A percentile compares a stretch with the other conserved stretches of the same genome.
Evolutionary conservation across 92 coral and sea anemone genomes (phyloP).

Genomic region (Metridium senile): DNA sequence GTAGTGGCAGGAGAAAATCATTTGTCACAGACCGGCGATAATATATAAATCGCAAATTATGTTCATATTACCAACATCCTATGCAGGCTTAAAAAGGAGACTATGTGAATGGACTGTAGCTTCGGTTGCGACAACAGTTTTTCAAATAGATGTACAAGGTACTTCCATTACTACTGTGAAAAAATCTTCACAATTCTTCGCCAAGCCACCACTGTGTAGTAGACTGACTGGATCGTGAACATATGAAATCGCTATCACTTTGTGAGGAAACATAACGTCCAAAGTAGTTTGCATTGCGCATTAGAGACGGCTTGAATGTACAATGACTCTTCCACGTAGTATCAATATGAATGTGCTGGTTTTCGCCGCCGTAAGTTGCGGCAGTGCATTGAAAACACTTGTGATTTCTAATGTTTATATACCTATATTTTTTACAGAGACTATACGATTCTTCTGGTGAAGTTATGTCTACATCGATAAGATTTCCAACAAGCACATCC

Average conservation of each 20-base stretch:
- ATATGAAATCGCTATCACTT: not conserved
- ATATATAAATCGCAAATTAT: no score
- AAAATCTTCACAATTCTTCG: not conserved
- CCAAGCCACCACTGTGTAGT: conserved; percentile 6
- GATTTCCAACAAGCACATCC: not conserved
- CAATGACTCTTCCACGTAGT: not conserved
- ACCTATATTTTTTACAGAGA: not conserved
- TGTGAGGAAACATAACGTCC: not conserved
- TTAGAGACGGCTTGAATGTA: not conserved
- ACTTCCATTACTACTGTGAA: no score
- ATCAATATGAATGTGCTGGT: not conserved
- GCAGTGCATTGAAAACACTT: not conserved
- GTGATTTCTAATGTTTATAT: not conserved
- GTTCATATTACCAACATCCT: no score
- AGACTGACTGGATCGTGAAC: not conserved
- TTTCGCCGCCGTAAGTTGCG: not conserved
- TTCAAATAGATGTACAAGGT: no score
- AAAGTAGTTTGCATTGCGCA: not conserved
- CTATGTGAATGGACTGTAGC: no score
- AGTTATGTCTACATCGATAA: not conserved
- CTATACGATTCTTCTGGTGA: not conserved
- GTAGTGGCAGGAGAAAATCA: no score
- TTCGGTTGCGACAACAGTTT: no score
- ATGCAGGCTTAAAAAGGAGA: no score
- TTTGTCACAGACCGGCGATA: no score